A percentile compares a stretch with the other conserved stretches of the same genome.
These are phyloP conservation scores for Holothuria glaberrima DNA, from an alignment of 35 echinoderm and acorn worm species.

Conservation along the genomic window DNA sequence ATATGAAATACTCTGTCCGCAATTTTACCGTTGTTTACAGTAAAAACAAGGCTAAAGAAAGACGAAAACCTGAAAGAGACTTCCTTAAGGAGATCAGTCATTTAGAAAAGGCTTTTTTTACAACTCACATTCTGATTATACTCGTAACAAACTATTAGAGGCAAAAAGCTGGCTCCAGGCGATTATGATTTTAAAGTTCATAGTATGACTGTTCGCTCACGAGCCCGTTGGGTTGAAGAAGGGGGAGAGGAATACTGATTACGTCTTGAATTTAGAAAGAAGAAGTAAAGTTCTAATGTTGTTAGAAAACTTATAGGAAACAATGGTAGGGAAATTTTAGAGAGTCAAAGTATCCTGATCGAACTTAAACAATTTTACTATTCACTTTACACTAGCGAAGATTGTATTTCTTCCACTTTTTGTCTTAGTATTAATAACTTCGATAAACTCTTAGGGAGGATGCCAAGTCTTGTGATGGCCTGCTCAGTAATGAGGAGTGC, in stretches of 20 bases:
- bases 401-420: background rate
- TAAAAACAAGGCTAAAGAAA: background rate
- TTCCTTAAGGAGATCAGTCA: background rate
- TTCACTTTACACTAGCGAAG: constrained; percentile 2
- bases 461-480: background rate
- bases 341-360: background rate
- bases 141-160: background rate
- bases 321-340: background rate
- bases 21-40: background rate
- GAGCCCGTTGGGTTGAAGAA: constrained; percentile 18
- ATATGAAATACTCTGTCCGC: background rate
- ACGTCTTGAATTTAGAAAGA: constrained; percentile 6
- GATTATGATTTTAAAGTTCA: constrained; percentile 24
- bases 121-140: background rate
- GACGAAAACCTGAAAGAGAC: background rate
- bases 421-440: background rate
- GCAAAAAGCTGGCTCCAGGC: background rate
- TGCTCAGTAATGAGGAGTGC: background rate
- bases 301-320: background rate
- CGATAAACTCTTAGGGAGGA: background rate
- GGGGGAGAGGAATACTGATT: background rate
- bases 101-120: background rate
- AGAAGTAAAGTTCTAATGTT: background rate
- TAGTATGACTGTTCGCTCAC: background rate
- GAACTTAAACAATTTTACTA: background rate